Conservation (phyloP, 1,140 invertebrate species). For the Philaenus spumarius region DNA sequence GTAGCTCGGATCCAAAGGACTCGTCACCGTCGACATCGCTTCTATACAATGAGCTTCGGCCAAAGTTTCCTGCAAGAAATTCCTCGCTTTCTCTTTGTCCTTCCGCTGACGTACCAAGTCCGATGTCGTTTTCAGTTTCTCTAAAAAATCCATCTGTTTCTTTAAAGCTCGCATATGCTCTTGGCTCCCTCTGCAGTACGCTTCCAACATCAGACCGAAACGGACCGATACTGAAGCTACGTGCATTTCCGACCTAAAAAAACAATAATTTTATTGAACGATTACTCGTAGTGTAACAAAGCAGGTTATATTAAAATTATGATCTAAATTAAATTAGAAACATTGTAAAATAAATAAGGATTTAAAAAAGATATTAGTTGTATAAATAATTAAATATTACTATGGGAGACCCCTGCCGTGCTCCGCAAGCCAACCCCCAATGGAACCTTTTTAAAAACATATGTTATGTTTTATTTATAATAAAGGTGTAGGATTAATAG, state of each 20-base stretch:
- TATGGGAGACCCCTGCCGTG: too few species aligned
- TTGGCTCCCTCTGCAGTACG: constrained; percentile 88
- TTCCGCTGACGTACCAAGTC: constrained; percentile 49
- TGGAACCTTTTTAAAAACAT: too few species aligned
- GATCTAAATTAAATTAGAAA: too few species aligned
- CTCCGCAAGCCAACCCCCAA: too few species aligned
- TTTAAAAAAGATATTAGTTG: too few species aligned
- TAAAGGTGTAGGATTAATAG: too few species aligned
- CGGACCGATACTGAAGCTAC: constrained; percentile 73
- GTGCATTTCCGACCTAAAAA: constrained; percentile 87
- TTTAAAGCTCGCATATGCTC: constrained; percentile 75
- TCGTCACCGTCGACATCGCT: constrained; percentile 56
- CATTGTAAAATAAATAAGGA: too few species aligned
- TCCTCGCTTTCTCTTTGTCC: constrained; percentile 61
- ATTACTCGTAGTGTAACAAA: too few species aligned
- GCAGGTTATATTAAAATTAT: too few species aligned
- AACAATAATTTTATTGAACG: too few species aligned
- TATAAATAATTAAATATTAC: too few species aligned
- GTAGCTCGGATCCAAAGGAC: constrained; percentile 74
- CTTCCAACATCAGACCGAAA: constrained; percentile 90
- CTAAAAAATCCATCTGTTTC: constrained; percentile 81
- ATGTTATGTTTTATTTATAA: too few species aligned
- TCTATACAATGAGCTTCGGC: constrained; percentile 58
- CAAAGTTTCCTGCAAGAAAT: constrained; percentile 57
- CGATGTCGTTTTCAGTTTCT: constrained; percentile 66